phyloP scores from a whole-genome alignment of 2,888 invertebrate genomes.

The Venustoraphidia nigricollis region DNA sequence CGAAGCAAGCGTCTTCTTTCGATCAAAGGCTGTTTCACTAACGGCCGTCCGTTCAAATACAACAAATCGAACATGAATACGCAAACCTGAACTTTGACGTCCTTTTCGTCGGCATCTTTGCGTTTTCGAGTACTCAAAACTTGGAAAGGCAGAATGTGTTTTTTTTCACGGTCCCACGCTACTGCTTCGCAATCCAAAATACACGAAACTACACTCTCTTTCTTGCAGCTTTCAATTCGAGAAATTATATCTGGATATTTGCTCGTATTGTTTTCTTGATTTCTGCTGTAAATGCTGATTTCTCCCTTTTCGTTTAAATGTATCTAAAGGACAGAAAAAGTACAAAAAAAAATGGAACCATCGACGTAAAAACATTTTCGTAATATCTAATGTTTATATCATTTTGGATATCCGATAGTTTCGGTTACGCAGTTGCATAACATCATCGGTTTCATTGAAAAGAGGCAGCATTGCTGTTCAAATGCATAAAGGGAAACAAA shows the following conservation, averaged over 20 bases:
- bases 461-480: too few species aligned
- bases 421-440: too few species aligned
- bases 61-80: slow-evolving; percentile 94
- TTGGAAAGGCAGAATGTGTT: slow-evolving; percentile 93
- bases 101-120: slow-evolving; percentile 48
- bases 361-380: too few species aligned
- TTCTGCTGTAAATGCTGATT: slow-evolving; percentile 81
- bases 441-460: too few species aligned
- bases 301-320: slow-evolving; percentile 51
- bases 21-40: slow-evolving; percentile 63
- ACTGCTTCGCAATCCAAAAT: slow-evolving; percentile 95
- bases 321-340: slow-evolving; percentile 36
- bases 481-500: too few species aligned
- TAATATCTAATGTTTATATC: neutral
- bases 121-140: slow-evolving; percentile 87
- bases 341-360: too few species aligned
- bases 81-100: slow-evolving; percentile 64
- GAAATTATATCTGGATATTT: slow-evolving; percentile 93
- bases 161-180: slow-evolving; percentile 79
- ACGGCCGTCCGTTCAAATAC: slow-evolving; percentile 73
- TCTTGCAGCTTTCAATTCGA: slow-evolving; percentile 43
- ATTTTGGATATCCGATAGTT: too few species aligned
- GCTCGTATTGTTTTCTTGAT: slow-evolving; percentile 85
- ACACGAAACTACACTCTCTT: slow-evolving; percentile 52
- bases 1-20: slow-evolving; percentile 57